phyloP scores from a whole-genome alignment of 2,888 invertebrate species.

The Eustalomyia histrio region DNA sequence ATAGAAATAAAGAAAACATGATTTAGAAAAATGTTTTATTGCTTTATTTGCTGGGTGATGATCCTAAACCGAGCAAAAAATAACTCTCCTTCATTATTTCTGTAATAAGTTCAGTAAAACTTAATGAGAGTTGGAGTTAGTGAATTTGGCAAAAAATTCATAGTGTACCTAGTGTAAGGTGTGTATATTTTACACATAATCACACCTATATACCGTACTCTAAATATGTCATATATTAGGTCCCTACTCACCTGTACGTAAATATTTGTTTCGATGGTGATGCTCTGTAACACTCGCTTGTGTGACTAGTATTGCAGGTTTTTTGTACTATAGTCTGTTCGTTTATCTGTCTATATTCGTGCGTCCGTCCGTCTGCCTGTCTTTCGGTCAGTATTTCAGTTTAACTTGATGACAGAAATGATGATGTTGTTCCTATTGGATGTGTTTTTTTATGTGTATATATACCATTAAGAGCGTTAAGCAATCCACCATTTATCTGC shows the following conservation, averaged over 20 bases:
- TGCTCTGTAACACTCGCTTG: neutral
- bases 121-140: no score
- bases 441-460: slow-evolving; percentile 32
- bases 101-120: no score
- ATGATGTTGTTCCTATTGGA: slow-evolving; percentile 40
- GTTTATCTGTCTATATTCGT: neutral
- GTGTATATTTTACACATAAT: neutral
- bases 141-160: no score
- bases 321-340: neutral
- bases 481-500: slow-evolving; percentile 79
- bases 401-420: slow-evolving; percentile 50
- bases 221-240: slow-evolving; percentile 7
- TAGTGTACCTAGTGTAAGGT: no score
- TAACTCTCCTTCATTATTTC: no score
- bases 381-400: slow-evolving; percentile 5
- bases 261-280: neutral
- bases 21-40: no score
- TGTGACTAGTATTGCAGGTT: slow-evolving; percentile 7
- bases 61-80: no score
- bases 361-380: slow-evolving; percentile 16
- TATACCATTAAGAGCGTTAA: slow-evolving; percentile 78
- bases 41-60: no score
- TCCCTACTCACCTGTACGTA: slow-evolving; percentile 23
- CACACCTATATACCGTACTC: neutral
- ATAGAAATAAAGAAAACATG: no score